phyloP scores from a whole-genome alignment of 1,140 invertebrate genomes.

The Pachyrhynchus sulphureomaculatus region DNA sequence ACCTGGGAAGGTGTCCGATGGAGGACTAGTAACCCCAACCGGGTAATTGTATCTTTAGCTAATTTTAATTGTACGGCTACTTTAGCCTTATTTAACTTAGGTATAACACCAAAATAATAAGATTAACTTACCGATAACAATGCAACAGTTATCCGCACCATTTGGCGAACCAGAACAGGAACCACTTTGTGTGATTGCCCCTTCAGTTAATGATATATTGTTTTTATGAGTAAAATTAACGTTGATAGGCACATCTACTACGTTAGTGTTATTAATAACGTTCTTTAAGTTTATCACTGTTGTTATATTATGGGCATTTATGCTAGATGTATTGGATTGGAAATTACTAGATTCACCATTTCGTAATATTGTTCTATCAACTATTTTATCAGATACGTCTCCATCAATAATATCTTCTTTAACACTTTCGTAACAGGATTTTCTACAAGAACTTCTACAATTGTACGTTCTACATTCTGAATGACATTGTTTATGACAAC shows the following conservation, averaged over 20 bases:
- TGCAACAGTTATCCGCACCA: conserved; percentile 19
- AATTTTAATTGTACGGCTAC: too few relatives aligned
- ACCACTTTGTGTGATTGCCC: background rate
- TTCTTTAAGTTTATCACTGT: conserved; percentile 48
- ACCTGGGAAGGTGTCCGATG: too few relatives aligned
- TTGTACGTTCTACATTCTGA: conserved; percentile 32
- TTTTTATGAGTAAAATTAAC: conserved; percentile 46
- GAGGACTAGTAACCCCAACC: too few relatives aligned
- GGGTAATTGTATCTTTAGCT: too few relatives aligned
- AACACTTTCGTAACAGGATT: conserved; percentile 33
- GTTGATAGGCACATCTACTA: conserved; percentile 45
- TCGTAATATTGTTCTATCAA: background rate
- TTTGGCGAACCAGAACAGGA: background rate
- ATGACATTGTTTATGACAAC: conserved; percentile 44
- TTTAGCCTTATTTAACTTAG: too few relatives aligned
- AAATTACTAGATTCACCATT: background rate
- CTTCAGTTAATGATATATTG: conserved; percentile 40
- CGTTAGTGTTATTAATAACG: conserved; percentile 46
- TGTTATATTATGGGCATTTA: conserved; percentile 42
- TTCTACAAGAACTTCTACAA: conserved; percentile 37
- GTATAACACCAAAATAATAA: too few relatives aligned
- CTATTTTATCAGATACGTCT: background rate
- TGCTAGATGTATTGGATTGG: conserved; percentile 16
- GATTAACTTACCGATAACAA: conserved; percentile 31
- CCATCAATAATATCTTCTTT: background rate